A percentile compares a stretch with the other conserved stretches of the same genome.
Conservation (phyloP, 2,888 invertebrate genomes). For the Troides oblongomaculatus region DNA sequence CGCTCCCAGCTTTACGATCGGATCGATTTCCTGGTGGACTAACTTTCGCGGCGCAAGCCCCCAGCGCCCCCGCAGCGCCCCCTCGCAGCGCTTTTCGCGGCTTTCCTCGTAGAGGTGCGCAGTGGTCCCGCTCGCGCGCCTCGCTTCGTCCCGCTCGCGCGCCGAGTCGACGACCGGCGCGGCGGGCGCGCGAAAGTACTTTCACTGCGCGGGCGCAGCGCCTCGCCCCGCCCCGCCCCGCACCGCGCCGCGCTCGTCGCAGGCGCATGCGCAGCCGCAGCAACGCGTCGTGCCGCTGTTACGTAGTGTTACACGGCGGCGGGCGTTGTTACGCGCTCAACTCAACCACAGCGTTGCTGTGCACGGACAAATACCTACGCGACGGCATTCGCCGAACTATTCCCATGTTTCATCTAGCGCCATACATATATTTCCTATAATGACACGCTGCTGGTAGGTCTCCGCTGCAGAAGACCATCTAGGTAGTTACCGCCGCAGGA, state of each 20-base stretch:
- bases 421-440: too few species aligned
- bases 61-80: slow-evolving; percentile 31
- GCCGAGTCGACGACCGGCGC: slow-evolving; percentile 75
- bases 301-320: slow-evolving; percentile 49
- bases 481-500: too few species aligned
- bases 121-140: slow-evolving; percentile 49
- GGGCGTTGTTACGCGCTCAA: slow-evolving; percentile 40
- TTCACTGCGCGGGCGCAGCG: slow-evolving; percentile 74
- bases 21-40: slow-evolving; percentile 66
- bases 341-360: too few species aligned
- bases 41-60: slow-evolving; percentile 63
- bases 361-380: too few species aligned
- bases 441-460: too few species aligned
- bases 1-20: slow-evolving; percentile 61
- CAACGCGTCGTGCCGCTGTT: slow-evolving; percentile 45
- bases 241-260: slow-evolving; percentile 36
- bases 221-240: slow-evolving; percentile 62
- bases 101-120: slow-evolving; percentile 64
- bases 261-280: slow-evolving; percentile 73
- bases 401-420: too few species aligned
- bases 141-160: slow-evolving; percentile 46
- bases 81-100: slow-evolving; percentile 57
- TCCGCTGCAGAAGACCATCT: too few species aligned
- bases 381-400: too few species aligned
- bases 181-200: slow-evolving; percentile 78